A percentile compares a stretch with the other conserved stretches of the same genome.
Conservation (phyloP, 2,888 invertebrate species). For the Doris montereyensis region DNA sequence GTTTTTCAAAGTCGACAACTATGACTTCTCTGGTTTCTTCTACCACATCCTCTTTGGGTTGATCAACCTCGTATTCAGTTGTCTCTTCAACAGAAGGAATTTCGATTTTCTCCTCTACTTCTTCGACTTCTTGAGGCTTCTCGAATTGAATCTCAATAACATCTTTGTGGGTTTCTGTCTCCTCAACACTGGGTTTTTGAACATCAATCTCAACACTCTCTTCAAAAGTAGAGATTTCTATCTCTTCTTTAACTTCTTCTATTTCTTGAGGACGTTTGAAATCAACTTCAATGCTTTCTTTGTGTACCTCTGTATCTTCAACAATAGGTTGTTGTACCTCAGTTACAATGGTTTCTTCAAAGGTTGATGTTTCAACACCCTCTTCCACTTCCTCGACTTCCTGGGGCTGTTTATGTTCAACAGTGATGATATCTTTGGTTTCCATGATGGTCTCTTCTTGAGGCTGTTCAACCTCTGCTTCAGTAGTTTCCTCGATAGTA, state of each 20-base stretch:
- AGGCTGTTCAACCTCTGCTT: constrained; percentile 35
- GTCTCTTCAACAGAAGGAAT: constrained; percentile 41
- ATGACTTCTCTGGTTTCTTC: constrained; percentile 41
- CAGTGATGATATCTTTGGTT: constrained; percentile 29
- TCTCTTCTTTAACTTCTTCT: constrained; percentile 33
- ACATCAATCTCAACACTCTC: constrained; percentile 32
- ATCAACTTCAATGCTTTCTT: neutral
- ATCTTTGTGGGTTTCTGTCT: constrained; percentile 40
- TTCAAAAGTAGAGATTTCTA: constrained; percentile 30
- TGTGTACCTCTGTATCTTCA: constrained; percentile 48
- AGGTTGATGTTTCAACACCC: neutral
- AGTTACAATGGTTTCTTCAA: constrained; percentile 36
- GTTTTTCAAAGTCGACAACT: constrained; percentile 13
- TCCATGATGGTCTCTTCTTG: constrained; percentile 36
- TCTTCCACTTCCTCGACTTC: constrained; percentile 35
- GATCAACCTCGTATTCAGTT: constrained; percentile 40
- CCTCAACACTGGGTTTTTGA: constrained; percentile 29
- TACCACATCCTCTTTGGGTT: constrained; percentile 43
- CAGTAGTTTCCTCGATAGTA: too few species aligned
- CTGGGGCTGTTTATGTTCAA: constrained; percentile 27
- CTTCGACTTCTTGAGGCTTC: constrained; percentile 40
- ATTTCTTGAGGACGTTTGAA: neutral
- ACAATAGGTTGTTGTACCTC: constrained; percentile 26
- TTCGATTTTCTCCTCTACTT: constrained; percentile 41
- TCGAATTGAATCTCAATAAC: constrained; percentile 43